Conservation (phyloP, 1,140 invertebrate genomes). For the Drosophila kepulauana region DNA sequence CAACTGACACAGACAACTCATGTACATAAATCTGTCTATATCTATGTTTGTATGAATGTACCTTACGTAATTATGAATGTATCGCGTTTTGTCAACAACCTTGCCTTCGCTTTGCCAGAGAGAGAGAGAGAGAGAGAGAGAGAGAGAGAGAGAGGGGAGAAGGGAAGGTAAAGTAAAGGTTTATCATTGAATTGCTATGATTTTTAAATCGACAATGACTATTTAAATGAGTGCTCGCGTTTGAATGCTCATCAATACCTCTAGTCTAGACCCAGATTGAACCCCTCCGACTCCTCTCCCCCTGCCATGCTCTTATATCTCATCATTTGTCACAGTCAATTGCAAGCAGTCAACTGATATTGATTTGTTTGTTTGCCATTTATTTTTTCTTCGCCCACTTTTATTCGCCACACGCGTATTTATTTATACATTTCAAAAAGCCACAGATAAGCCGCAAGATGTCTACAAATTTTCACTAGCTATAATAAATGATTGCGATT, state of each 20-base stretch:
- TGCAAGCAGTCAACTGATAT: constrained; percentile 15
- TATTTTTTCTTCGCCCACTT: neutral
- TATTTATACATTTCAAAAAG: constrained; percentile 40
- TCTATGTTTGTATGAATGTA: neutral
- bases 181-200: constrained; percentile 6
- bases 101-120: constrained; percentile 3
- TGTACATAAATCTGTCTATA: neutral
- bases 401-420: neutral
- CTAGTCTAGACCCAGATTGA: neutral
- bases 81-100: constrained; percentile 8
- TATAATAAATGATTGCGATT: constrained; percentile 37
- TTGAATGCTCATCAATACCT: constrained; percentile 1
- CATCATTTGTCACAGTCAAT: constrained; percentile 9
- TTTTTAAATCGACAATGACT: constrained; percentile 1
- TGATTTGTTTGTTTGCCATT: constrained; percentile 23
- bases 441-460: constrained; percentile 47
- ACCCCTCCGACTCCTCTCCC: neutral
- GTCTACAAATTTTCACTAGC: constrained; percentile 39
- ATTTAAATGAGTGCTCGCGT: constrained; percentile 13
- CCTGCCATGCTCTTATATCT: neutral
- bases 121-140: neutral
- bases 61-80: constrained; percentile 19
- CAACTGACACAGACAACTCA: neutral
- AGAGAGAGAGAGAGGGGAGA: neutral
- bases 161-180: neutral